Base-by-base conservation (phyloP, 2,888 invertebrate genomes). In the Andrena flavipes region DNA sequence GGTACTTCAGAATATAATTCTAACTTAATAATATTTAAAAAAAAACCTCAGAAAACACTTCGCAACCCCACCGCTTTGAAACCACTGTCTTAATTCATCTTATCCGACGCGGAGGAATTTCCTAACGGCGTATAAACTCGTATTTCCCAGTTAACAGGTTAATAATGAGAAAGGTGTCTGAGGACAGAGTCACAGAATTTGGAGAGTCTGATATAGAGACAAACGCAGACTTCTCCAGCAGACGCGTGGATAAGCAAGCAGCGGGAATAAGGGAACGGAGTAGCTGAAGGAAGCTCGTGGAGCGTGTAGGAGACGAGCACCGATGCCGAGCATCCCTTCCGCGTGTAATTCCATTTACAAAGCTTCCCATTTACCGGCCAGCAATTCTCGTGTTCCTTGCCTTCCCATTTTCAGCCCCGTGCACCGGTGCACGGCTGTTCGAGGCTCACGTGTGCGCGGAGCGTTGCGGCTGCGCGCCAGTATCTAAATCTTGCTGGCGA, bases 401-500 rank as follows among this genome's bases (percentile, higher is more conserved):
- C 6, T 23, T 13, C 13, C 63, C 35, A 35, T 29, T 35, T 10
- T 35, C n/a, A n/a, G 16, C 42, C 42, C 42, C 42, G 13, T 16
- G 30, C 20, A 6, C n/a, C 42, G 35, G 16, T 26, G 26, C 63
- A 42, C 42, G 42, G 5, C 20, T 54, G 56, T 68, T 68, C 23
- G 8, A 33, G 54, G 54, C 30, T 68, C 54, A 20, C 54, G 33
- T 16, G 33, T 6, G 20, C 23, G 26, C 54, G 33, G 33, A 29
- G 29, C 20, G 30, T 54, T 10, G 51, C 20, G 51, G 67, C 23
- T 16, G 23, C 10, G 13, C 33, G 54, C 16, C 35, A 16, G 54
- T 35, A 68, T 33, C 54, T 56, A 68, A 68, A 68, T 68, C 68
- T 68, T 68, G 13, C 23, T 23, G 63, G 42, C 42, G 16, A 35